Evolutionary conservation across 1,140 invertebrate species (phyloP), one percentile per base, ranked within the genome.

Genomic region (Halyomorpha halys): DNA sequence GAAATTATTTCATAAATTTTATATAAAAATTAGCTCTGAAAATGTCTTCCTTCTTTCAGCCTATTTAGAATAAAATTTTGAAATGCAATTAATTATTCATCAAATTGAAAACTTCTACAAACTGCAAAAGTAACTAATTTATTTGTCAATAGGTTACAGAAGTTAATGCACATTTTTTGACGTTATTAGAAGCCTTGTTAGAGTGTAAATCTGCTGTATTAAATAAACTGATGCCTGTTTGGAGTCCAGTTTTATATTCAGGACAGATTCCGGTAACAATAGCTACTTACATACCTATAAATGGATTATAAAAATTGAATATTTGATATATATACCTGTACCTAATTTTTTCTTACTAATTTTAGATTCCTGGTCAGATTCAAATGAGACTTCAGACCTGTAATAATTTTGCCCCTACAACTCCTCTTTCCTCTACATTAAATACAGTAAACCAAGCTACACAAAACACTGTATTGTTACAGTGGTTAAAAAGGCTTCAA

Each of bases 131-230:
- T 25, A 5, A 47, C 16, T 62, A 53, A 67, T 66, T 61, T 51
- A 72, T 65, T 73, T 72, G 74, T 25, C 68, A 97, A 91, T 74
- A 98, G 59, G 91, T 94, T 3, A 96, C 98, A 78, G 97, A 96
- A 80, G 94, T 99, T 5, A 98, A 96, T 75, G 78, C 98, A 0
- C 96, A 99, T 74, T 98, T 99, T 74, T 75, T 99, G 59, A 94
- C 89, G 72, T 80, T 98, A 53, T 82, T 99, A 74, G 97, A 99
- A 78, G 91, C 94, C 0, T 77, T 99, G 8, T 81, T 97, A 69
- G 96, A 98, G 75, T 95, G 93, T 70, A 92, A 95, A 74, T 96
- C 93, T 1, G 91, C 92, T 21, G 83, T 97, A 19, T 79, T 99
- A 6, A 86, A 84, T 68, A 90, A 92, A 77, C 76, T 95, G 66